Conservation (phyloP, 1,140 invertebrate genomes). For the Drosophila willistoni region DNA sequence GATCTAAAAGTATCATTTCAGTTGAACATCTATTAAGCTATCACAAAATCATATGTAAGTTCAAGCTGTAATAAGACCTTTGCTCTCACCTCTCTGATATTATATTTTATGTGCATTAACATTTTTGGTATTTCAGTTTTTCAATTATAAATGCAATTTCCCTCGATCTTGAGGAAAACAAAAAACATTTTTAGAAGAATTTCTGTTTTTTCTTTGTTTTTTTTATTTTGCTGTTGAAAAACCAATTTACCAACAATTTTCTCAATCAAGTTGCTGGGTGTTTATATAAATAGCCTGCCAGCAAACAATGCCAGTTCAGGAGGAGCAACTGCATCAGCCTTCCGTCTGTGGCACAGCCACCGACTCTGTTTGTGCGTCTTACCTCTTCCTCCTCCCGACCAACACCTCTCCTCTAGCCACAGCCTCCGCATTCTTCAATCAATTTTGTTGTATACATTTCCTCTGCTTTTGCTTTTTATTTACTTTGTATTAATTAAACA, state of each 20-base stretch:
- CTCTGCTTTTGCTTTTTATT: constrained; percentile 64
- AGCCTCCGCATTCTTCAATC: constrained; percentile 74
- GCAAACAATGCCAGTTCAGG: constrained; percentile 40
- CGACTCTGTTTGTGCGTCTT: constrained; percentile 1
- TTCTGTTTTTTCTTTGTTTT: too few relatives aligned
- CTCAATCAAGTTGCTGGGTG: constrained; percentile 52
- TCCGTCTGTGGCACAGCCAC: neutral
- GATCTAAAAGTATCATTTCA: too few relatives aligned
- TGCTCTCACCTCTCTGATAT: neutral
- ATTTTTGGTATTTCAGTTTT: constrained; percentile 1
- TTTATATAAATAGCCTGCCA: constrained; percentile 73
- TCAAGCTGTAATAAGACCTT: too few relatives aligned
- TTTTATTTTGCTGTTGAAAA: constrained; percentile 33
- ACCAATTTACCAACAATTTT: constrained; percentile 76
- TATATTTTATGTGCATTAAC: neutral
- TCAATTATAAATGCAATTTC: constrained; percentile 10
- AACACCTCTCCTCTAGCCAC: neutral
- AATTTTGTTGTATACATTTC: constrained; percentile 64
- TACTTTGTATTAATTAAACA: constrained; percentile 82
- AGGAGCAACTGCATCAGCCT: constrained; percentile 28
- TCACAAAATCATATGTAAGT: too few relatives aligned
- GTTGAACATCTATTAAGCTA: too few relatives aligned
- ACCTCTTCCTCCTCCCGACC: neutral
- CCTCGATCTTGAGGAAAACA: constrained; percentile 9
- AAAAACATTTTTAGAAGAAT: constrained; percentile 15